A percentile compares a stretch with the other conserved stretches of the same genome.
Evolutionary conservation across 2,888 invertebrate species (phyloP).

Genomic region (Tricholauxania praeusta): DNA sequence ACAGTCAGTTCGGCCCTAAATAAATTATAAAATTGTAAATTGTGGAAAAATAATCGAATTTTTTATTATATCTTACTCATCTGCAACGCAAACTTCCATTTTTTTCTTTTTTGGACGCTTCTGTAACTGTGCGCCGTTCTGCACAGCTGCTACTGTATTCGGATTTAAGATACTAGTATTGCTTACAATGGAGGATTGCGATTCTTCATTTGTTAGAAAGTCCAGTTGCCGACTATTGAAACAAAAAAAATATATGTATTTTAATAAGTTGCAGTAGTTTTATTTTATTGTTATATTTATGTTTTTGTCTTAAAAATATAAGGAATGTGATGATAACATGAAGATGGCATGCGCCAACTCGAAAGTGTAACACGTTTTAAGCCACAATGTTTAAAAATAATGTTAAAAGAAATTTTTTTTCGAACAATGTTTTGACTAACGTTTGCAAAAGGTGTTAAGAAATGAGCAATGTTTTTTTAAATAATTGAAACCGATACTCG

Average conservation of each 20-base stretch:
- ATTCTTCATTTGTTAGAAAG: constrained; percentile 73
- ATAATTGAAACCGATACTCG: neutral
- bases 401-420: too few species aligned
- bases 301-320: neutral
- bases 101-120: constrained; percentile 68
- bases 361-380: too few species aligned
- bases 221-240: constrained; percentile 62
- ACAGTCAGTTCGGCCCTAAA: constrained; percentile 77
- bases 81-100: constrained; percentile 69
- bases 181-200: constrained; percentile 86
- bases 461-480: too few species aligned
- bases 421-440: too few species aligned
- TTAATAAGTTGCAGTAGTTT: neutral
- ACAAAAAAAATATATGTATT: constrained; percentile 5
- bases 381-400: too few species aligned
- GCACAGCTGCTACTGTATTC: constrained; percentile 53
- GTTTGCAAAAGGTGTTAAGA: too few species aligned
- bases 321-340: too few species aligned
- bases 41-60: neutral
- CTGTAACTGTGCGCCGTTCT: constrained; percentile 51
- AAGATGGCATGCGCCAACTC: too few species aligned
- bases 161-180: constrained; percentile 68
- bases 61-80: constrained; percentile 64
- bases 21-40: neutral
- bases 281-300: neutral